Percentiles rank a stretch among this genome's conserved stretches.
Evolutionary conservation across 1,140 invertebrate species (phyloP).

Genomic region (Spodoptera litura): DNA sequence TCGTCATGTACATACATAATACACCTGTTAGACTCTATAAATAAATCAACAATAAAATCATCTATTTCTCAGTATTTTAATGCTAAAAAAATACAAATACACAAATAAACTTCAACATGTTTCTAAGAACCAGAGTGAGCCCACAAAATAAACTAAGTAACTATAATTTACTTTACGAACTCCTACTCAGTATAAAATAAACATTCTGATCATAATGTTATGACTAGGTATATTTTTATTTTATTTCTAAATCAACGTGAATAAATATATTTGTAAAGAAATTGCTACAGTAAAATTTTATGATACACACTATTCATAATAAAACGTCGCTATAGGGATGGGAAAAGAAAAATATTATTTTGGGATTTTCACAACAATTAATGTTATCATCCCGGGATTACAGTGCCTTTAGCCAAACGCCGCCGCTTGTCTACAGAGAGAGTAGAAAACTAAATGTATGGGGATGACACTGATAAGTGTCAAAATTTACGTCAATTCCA

Average conservation of each 20-base stretch:
- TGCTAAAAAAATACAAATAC: no score
- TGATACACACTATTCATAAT: conserved; percentile 27
- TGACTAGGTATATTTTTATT: not conserved
- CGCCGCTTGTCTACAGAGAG: no score
- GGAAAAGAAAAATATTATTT: conserved; percentile 3
- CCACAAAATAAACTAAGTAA: no score
- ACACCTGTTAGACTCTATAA: no score
- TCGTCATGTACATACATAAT: no score
- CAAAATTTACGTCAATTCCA: no score
- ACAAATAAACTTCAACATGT: no score
- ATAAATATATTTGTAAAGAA: conserved; percentile 29
- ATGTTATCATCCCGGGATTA: not conserved
- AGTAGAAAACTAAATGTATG: no score
- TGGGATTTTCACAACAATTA: not conserved
- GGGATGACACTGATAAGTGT: no score
- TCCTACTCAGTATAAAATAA: not conserved
- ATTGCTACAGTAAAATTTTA: conserved; percentile 34
- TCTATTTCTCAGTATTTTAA: no score
- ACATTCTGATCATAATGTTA: conserved; percentile 7
- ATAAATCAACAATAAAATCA: no score
- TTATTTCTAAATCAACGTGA: conserved; percentile 35
- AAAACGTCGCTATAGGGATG: conserved; percentile 16
- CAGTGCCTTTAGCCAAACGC: not conserved
- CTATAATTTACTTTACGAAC: not conserved
- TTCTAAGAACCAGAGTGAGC: no score